These are phyloP conservation scores for Lamprologus callipterus DNA, from an alignment of 2,113 vertebrate species.

Conservation along the genomic window DNA sequence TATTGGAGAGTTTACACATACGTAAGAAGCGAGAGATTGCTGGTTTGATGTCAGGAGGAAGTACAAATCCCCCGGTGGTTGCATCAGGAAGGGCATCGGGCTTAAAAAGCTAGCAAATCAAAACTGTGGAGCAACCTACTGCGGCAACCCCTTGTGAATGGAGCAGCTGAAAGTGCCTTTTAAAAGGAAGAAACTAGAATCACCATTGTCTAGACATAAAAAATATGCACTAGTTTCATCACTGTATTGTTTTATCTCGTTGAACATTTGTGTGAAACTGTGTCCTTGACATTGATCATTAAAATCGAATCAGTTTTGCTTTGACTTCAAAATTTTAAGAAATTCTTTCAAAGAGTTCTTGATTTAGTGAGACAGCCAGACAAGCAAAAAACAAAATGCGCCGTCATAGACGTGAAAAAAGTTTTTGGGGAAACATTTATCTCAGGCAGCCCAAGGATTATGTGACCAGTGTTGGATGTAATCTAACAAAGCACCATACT, in stretches of 20 bases:
- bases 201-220: neutral
- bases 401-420: neutral
- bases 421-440: neutral
- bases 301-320: neutral
- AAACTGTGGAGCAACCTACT: neutral
- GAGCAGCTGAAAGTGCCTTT: neutral
- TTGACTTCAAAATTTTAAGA: neutral
- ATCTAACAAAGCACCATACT: neutral
- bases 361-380: neutral
- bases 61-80: neutral
- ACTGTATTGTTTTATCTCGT: rapidly evolving
- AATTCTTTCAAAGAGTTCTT: neutral
- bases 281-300: neutral
- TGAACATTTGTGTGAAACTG: neutral
- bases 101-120: neutral
- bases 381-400: neutral
- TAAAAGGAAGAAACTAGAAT: neutral
- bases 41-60: neutral
- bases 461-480: neutral
- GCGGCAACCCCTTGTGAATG: neutral
- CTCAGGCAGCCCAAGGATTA: neutral
- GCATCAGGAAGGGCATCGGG: neutral
- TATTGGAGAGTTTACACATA: neutral
- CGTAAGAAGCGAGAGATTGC: neutral
- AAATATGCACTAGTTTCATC: neutral